A percentile compares a stretch with the other conserved stretches of the same genome.
Evolutionary conservation across 1,140 invertebrate species (phyloP).

Genomic region (Paralvinella palmiformis): DNA sequence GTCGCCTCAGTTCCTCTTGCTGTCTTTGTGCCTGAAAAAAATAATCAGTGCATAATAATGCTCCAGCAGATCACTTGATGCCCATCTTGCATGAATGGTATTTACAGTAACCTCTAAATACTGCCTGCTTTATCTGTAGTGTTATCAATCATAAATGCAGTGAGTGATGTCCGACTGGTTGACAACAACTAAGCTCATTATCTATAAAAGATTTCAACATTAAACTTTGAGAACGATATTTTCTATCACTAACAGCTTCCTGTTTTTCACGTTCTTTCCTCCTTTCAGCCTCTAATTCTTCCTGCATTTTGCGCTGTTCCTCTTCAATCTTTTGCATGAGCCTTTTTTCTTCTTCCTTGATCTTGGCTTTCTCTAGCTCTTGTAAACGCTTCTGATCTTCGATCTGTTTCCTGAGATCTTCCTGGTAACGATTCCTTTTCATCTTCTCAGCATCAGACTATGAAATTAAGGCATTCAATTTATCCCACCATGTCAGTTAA

Average conservation of each 20-base stretch:
- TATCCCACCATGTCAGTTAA: too few relatives aligned
- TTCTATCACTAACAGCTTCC: slow-evolving; percentile 38
- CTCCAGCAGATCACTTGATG: too few relatives aligned
- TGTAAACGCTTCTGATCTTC: slow-evolving; percentile 37
- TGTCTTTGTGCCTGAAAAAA: slow-evolving; percentile 32
- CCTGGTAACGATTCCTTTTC: slow-evolving; percentile 39
- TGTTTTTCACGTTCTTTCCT: slow-evolving; percentile 38
- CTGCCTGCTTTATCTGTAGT: too few relatives aligned
- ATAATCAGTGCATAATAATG: too few relatives aligned
- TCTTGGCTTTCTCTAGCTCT: slow-evolving; percentile 25
- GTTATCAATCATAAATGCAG: too few relatives aligned
- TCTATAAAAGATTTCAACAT: not conserved
- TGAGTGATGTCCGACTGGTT: too few relatives aligned
- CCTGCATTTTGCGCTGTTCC: slow-evolving; percentile 36
- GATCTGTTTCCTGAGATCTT: slow-evolving; percentile 45
- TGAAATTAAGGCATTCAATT: not conserved
- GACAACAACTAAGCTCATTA: too few relatives aligned
- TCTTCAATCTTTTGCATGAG: slow-evolving; percentile 40
- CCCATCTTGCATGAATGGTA: too few relatives aligned
- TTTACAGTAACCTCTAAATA: too few relatives aligned
- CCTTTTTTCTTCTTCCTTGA: slow-evolving; percentile 39
- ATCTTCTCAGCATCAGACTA: slow-evolving; percentile 43
- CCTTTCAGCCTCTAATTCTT: slow-evolving; percentile 29
- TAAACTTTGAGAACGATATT: not conserved
- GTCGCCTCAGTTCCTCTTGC: slow-evolving; percentile 36